Percentiles rank a stretch among this genome's conserved stretches.
phyloP scores from a whole-genome alignment of 1,140 invertebrate genomes.

The Meloidogyne chitwoodi region DNA sequence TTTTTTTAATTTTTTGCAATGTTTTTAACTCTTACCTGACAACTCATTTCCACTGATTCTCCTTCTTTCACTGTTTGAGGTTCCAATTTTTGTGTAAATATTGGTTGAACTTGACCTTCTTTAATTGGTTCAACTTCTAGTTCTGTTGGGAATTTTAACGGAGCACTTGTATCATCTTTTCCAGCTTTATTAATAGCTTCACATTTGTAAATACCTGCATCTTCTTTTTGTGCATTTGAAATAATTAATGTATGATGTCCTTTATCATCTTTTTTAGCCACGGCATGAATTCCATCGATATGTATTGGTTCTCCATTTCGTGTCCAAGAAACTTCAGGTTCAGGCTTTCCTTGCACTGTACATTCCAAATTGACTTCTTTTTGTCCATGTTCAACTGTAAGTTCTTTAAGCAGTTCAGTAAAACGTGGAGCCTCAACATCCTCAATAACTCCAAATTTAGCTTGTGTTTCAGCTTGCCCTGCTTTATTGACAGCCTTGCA shows the following conservation, averaged over 20 bases:
- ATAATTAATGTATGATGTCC: slow-evolving; percentile 74
- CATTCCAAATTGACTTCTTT: slow-evolving; percentile 59
- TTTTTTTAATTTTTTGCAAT: neutral
- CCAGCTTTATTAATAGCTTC: slow-evolving; percentile 48
- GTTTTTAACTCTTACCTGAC: slow-evolving; percentile 34
- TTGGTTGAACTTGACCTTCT: slow-evolving; percentile 30
- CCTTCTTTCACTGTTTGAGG: slow-evolving; percentile 46
- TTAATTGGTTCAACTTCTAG: slow-evolving; percentile 27
- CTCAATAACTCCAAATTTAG: slow-evolving; percentile 43
- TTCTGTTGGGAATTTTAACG: slow-evolving; percentile 48
- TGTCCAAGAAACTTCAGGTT: slow-evolving; percentile 74
- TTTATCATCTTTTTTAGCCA: slow-evolving; percentile 66
- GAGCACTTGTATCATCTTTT: slow-evolving; percentile 39
- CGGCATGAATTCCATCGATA: slow-evolving; percentile 64
- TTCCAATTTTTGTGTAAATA: slow-evolving; percentile 50
- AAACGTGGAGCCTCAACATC: slow-evolving; percentile 39
- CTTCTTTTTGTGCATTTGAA: slow-evolving; percentile 66
- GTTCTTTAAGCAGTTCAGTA: slow-evolving; percentile 35
- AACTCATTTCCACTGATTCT: slow-evolving; percentile 46
- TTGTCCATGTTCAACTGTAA: slow-evolving; percentile 38
- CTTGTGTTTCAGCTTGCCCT: slow-evolving; percentile 41
- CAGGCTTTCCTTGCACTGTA: slow-evolving; percentile 68
- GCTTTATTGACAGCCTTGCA: slow-evolving; percentile 49
- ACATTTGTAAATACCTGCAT: slow-evolving; percentile 67
- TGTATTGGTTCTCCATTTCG: slow-evolving; percentile 73